A percentile compares a stretch with the other conserved stretches of the same genome.
These are phyloP conservation scores for Drosophila persimilis DNA, from an alignment of 1,140 invertebrate genomes.

Conservation along the genomic window DNA sequence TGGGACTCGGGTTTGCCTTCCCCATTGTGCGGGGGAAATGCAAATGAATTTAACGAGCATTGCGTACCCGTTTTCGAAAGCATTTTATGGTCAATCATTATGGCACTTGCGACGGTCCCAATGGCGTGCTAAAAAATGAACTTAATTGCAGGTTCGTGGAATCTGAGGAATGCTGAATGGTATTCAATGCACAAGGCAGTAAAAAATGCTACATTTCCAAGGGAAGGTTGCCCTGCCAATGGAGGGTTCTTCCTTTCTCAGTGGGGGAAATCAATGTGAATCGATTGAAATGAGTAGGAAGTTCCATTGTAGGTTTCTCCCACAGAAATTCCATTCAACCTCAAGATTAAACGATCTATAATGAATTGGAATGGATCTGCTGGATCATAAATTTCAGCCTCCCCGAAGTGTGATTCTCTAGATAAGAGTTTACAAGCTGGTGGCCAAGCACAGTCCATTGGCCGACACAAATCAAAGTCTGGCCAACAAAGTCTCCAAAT, in stretches of 20 bases:
- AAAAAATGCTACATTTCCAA: slow-evolving; percentile 1
- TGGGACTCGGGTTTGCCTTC: slow-evolving; percentile 11
- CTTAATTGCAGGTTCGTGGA: slow-evolving; percentile 10
- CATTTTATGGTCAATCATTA: slow-evolving; percentile 52
- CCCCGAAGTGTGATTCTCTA: slow-evolving; percentile 42
- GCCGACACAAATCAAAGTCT: slow-evolving; percentile 9
- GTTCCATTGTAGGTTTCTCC: too few relatives aligned
- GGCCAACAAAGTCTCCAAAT: slow-evolving; percentile 65
- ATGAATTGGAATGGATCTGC: slow-evolving; percentile 44
- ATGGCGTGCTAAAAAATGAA: neutral
- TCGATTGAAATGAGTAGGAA: too few relatives aligned
- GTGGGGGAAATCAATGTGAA: too few relatives aligned
- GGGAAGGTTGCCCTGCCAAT: neutral
- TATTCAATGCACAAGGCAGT: neutral
- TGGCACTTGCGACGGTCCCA: slow-evolving; percentile 29
- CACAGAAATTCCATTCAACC: slow-evolving; percentile 4
- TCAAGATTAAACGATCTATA: slow-evolving; percentile 23
- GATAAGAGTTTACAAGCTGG: slow-evolving; percentile 37
- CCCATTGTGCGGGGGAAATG: slow-evolving; percentile 27
- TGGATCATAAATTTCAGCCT: slow-evolving; percentile 30
- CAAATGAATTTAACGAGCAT: slow-evolving; percentile 45
- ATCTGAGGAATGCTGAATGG: slow-evolving; percentile 10
- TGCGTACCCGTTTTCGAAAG: slow-evolving; percentile 43
- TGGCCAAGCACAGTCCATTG: slow-evolving; percentile 1
- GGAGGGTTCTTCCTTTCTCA: too few relatives aligned